Evolutionary conservation across 2,797 vertebrate genomes (phyloP), one percentile per base, ranked within the genome.

Genomic region (Tympanoctomys barrerae): DNA sequence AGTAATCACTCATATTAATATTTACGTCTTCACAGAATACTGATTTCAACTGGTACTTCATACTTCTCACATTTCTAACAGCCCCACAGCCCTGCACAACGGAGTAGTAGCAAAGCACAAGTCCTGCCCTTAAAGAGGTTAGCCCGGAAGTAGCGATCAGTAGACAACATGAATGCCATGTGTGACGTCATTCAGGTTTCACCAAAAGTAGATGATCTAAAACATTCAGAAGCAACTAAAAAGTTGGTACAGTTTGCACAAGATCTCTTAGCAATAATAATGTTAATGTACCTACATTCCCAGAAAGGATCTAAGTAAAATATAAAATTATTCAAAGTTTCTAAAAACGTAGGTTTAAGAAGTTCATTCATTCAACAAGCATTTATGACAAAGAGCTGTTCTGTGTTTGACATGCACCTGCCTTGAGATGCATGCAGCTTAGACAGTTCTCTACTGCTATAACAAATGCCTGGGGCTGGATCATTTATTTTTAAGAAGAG

Each of bases 291-390:
- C 42, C 89, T 42, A 70, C 18, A 46, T 77, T 88, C 68, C 73
- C n/a, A 12, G 66, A 89, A 88, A 86, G 84, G 81, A 64, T 70
- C 52, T 70, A 85, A 86, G 39, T 78, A 78, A 91, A 94, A 87
- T 18, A 89, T 39, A 84, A 92, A 91, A 89, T 64, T 91, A 61
- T 86, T 89, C 62, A 28, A 91, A 71, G 46, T 87, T 71, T 90
- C 77, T 89, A 39, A 95, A 95, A 80, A 59, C 68, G 79, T 28
- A 4, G 49, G 85, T 75, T 80, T 95, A 26, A 54, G 57, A 49
- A 93, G 57, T 83, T 68, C 54, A 83, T 49, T 78, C 28, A 83
- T 36, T 77, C 49, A 84, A 46, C 10, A 84, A 91, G 19, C 61
- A 59, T 28, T 62, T 83, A 62, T 57, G 80, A 81, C 49, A 13